A percentile compares a stretch with the other conserved stretches of the same genome.
These are phyloP conservation scores for Peromyscus polionotus DNA, from an alignment of 2,113 vertebrate genomes.

Conservation along the genomic window DNA sequence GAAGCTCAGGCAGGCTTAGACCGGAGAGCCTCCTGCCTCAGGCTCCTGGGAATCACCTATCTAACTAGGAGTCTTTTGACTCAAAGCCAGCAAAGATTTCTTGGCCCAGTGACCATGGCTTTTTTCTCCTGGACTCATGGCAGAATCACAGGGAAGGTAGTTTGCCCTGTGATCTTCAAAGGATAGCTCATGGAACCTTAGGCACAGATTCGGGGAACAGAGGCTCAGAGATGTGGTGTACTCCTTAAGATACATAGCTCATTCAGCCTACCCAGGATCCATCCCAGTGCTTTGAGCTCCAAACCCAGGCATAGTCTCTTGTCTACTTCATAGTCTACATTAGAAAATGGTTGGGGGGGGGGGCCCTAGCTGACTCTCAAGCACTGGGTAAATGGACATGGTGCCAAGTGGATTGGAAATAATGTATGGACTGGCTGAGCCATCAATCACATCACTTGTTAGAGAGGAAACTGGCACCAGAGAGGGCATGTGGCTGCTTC, in stretches of 20 bases:
- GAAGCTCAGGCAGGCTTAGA: not conserved
- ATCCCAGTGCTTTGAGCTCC: not conserved
- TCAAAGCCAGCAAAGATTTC: not conserved
- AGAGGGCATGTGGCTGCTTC: not conserved
- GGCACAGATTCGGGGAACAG: not conserved
- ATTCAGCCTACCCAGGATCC: fast-evolving
- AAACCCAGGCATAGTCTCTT: not conserved
- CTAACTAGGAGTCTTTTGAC: not conserved
- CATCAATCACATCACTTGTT: not conserved
- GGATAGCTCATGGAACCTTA: too few species aligned
- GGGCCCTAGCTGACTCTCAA: not conserved
- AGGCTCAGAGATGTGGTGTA: not conserved
- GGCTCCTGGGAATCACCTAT: not conserved
- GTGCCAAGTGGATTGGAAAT: fast-evolving
- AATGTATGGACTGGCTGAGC: fast-evolving
- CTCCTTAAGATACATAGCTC: not conserved
- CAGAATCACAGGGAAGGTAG: too few species aligned
- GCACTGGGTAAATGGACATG: fast-evolving
- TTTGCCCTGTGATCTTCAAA: fast-evolving
- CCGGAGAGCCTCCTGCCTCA: not conserved
- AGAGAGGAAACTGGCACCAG: not conserved
- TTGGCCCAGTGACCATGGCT: not conserved
- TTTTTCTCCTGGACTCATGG: not conserved
- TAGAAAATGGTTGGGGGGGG: fast-evolving
- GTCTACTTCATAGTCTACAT: fast-evolving